phyloP scores from a whole-genome alignment of 2,113 vertebrate genomes.

The Plecotus auritus region DNA sequence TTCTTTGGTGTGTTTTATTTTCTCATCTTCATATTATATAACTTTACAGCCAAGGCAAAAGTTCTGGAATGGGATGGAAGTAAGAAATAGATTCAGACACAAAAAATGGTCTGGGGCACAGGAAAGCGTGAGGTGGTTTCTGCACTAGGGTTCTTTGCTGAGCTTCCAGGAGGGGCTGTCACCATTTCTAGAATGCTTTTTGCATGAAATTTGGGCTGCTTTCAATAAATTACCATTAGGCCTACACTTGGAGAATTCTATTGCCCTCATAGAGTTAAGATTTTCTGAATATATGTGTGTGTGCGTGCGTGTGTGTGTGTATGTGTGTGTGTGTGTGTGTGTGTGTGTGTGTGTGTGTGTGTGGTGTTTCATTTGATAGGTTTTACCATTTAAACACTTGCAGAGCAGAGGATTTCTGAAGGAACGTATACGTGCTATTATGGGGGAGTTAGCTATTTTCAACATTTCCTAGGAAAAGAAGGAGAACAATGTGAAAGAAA shows the following conservation, averaged over 20 bases:
- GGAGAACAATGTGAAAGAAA: constrained; percentile 71
- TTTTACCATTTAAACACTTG: constrained; percentile 73
- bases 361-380: neutral
- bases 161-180: neutral
- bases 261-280: constrained; percentile 55
- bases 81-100: neutral
- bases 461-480: constrained; percentile 65
- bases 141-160: neutral
- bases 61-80: neutral
- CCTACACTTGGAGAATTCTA: constrained; percentile 44
- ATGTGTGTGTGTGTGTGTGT: neutral
- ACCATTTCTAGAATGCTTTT: neutral
- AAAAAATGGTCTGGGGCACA: neutral
- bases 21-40: neutral
- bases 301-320: neutral
- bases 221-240: constrained; percentile 51
- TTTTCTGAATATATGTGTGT: constrained; percentile 29
- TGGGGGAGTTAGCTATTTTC: constrained; percentile 64
- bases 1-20: neutral
- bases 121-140: neutral
- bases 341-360: neutral
- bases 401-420: constrained; percentile 71
- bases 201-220: neutral
- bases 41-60: neutral
- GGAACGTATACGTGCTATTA: constrained; percentile 66